Evolutionary conservation across 2,113 vertebrate species (phyloP), one percentile per base, ranked within the genome.

Genomic region (Eolophus roseicapilla): DNA sequence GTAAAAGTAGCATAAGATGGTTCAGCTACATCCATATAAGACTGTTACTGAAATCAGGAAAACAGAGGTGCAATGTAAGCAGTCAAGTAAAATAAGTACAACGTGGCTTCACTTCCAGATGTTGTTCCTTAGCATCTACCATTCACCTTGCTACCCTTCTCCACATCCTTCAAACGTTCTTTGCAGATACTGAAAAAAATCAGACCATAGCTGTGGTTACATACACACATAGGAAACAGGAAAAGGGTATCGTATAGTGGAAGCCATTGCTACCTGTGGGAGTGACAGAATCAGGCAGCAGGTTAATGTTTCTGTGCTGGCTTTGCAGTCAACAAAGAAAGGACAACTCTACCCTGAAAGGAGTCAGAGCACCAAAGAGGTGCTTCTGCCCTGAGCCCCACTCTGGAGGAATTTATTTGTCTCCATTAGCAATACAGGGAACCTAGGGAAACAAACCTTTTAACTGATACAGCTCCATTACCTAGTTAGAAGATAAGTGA

Each of bases 301-400:
- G 41, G 31, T 76, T 55, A 76, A 24, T 46, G 19, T 47, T 92
- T 86, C 69, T 65, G 13, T n/a, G 24, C 10, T 73, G 57, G 9
- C 25, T 63, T 28, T 50, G 31, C 39, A 83, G 83, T 53, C 59
- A 39, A 20, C 44, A 73, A 49, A 71, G 33, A 92, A 92, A 89
- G 31, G 59, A n/a, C 35, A 88, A 6, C 19, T 78, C 17, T 35
- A 75, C 25, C 35, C 19, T 79, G 31, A 28, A 82, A 91, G 21
- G 37, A 76, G 71, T 49, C 52, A 80, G 75, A 90, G 9, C 19
- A 80, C 13, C n/a, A 33, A 73, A 77, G 31, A 29, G 9, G 3
- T 1, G 1, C 55, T 82, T 93, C 69, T 3, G 2, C 29, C 46
- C 33, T 0, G 0, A 47, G 35, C 6, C 3, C 13, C 23, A 28